Base-by-base conservation (phyloP, 2,888 invertebrate genomes). In the Phrixothrix hirtus region DNA sequence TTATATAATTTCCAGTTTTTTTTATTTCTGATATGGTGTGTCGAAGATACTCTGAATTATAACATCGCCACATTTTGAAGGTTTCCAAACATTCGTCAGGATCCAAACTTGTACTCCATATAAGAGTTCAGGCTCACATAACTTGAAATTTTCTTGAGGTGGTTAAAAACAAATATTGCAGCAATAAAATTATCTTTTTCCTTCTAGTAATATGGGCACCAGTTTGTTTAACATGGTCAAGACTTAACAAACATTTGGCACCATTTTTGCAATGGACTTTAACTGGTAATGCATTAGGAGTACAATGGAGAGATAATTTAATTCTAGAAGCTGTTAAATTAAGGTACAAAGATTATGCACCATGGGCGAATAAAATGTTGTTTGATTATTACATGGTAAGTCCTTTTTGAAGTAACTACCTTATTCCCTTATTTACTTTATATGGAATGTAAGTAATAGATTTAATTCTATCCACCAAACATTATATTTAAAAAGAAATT, bases 211-310 rank as follows among this genome's bases (percentile, higher is more conserved):
- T 82, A 1, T 86, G 86, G 85, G 86, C 86, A 16, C 86, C 86
- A 1, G 85, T 85, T 5, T 84, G 84, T 52, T 74, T 87, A 51
- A 81, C 84, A 65, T 84, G 86, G 85, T 83, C 85, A 29, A 81
- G 84, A 67, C 74, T 87, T 46, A 82, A 81, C 5, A 85, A 84
- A 56, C 79, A 83, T 59, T 75, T 87, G 61, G 79, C 83, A 1
- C 86, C 86, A 9, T 87, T 87, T 78, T 73, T 87, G 53, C 83
- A 84, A 57, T 85, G 85, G 83, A 75, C 77, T 10, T 61, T 77
- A 37, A 75, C 77, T 13, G 84, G 83, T 58, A 81, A 82, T 7
- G 69, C 71, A 2, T 78, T 85, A 2, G 82, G 84, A 1, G 80
- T 86, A 7, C 79, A 83, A 52, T 88, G 87, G 86, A 77, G 84